These are phyloP conservation scores for Ectropis grisescens DNA, from an alignment of 1,140 invertebrate species.

Conservation along the genomic window DNA sequence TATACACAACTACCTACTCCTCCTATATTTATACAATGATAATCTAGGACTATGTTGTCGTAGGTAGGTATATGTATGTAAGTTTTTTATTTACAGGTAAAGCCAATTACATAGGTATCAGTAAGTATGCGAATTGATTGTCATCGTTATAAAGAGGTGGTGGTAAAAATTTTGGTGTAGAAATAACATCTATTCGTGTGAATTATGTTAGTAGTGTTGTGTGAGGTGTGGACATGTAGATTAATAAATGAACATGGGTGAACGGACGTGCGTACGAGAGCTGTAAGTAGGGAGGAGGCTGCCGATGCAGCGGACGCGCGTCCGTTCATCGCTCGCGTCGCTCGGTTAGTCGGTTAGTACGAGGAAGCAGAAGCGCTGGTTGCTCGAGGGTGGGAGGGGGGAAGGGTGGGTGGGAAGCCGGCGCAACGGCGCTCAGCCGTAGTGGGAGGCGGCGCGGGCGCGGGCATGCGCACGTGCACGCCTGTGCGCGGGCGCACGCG, in stretches of 20 bases:
- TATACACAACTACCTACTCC: constrained; percentile 36
- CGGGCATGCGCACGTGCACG: constrained; percentile 31
- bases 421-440: constrained; percentile 47
- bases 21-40: constrained; percentile 35
- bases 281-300: neutral
- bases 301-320: constrained; percentile 24
- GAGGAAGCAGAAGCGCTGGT: constrained; percentile 58
- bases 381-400: constrained; percentile 14
- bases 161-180: constrained; percentile 52
- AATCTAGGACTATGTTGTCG: constrained; percentile 14
- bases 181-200: constrained; percentile 68
- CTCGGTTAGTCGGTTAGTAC: constrained; percentile 57
- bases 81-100: constrained; percentile 49
- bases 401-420: constrained; percentile 31
- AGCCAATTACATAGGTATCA: constrained; percentile 36
- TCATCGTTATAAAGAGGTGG: too few relatives aligned
- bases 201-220: constrained; percentile 62
- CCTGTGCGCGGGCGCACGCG: constrained; percentile 29
- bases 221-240: constrained; percentile 44
- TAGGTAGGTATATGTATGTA: constrained; percentile 17
- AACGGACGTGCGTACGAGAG: constrained; percentile 45
- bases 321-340: constrained; percentile 51
- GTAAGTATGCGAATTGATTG: constrained; percentile 16
- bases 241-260: constrained; percentile 34
- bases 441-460: constrained; percentile 47